Base-by-base conservation (phyloP, 2,113 vertebrate genomes). In the Odontophorus gujanensis region DNA sequence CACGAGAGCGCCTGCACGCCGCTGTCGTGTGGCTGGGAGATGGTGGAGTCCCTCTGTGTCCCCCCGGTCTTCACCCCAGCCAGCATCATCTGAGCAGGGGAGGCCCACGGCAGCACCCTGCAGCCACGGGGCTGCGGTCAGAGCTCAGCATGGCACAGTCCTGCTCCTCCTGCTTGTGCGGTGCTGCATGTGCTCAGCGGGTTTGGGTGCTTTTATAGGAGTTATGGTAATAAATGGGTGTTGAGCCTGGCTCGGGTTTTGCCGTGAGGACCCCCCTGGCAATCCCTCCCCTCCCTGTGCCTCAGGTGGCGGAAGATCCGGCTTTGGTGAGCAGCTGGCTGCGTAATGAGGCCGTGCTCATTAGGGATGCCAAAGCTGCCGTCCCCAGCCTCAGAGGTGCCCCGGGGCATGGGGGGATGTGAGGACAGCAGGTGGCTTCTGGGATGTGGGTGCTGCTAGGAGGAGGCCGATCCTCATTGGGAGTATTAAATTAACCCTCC, bases 21-120 rank as follows among this genome's bases (percentile, higher is more conserved):
- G 0, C 76, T 98, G 88, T 98, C 98, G 84, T 98, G 98, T 1
- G 97, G 98, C 95, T 98, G 98, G 98, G 98, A 98, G 94, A 98
- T 97, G 92, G 95, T 96, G 2, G 98, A 98, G 85, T 85, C 96
- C 0, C 93, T 97, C 28, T 97, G 97, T 5, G 78, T 97, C 72
- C 36, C 97, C 75, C 98, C 97, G 0, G 85, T 95, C 77, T 98
- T 97, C 32, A 28, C 98, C 59, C 97, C 97, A 0, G 86, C 98
- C 2, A 53, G 98, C 93, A 98, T 98, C 96, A 98, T 97, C 96
- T 98, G 95, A 98, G 94, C 95, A 0, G 36, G 59, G 36, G 17
- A 25, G 36, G 34, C 24, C 14, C 36, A 36, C 24, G 9, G 24
- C 61, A 26, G 15, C 36, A 38, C 34, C 36, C 24, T 26, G 59